Conservation (phyloP, 2,888 invertebrate genomes). For the Linyphia triangularis region DNA sequence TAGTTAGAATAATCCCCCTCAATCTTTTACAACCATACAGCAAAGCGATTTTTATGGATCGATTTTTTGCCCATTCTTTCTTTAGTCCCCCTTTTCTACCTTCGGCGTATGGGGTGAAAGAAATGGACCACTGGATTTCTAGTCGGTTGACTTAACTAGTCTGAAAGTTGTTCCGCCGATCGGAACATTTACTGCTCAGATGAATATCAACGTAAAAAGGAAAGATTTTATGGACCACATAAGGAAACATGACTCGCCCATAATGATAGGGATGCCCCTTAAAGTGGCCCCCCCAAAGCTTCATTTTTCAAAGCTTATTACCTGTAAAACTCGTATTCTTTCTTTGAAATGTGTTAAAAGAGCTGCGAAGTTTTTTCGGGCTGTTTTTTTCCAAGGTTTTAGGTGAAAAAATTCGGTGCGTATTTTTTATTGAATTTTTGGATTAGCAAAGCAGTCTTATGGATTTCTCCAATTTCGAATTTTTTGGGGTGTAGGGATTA, state of each 20-base stretch:
- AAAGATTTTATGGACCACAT: slow-evolving; percentile 62
- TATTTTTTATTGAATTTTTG: slow-evolving; percentile 22
- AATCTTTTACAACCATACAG: slow-evolving; percentile 69
- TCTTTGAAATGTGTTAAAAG: slow-evolving; percentile 59
- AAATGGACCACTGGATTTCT: slow-evolving; percentile 67
- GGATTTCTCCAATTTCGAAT: too few species aligned
- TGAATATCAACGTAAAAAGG: slow-evolving; percentile 53
- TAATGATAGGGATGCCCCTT: slow-evolving; percentile 47
- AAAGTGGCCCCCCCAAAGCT: slow-evolving; percentile 10
- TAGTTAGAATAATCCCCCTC: slow-evolving; percentile 58
- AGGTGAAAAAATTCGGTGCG: slow-evolving; percentile 15
- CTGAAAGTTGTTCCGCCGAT: slow-evolving; percentile 46
- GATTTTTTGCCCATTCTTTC: slow-evolving; percentile 21
- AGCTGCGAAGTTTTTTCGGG: slow-evolving; percentile 29
- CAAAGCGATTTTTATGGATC: slow-evolving; percentile 73
- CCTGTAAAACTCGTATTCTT: slow-evolving; percentile 57
- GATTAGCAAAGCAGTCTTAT: background rate
- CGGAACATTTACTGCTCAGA: slow-evolving; percentile 53
- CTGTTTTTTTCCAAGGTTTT: slow-evolving; percentile 25
- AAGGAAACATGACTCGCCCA: slow-evolving; percentile 62
- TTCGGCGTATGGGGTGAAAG: slow-evolving; percentile 43
- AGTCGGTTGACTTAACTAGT: slow-evolving; percentile 71
- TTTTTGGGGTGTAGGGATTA: too few species aligned
- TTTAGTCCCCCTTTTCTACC: slow-evolving; percentile 19
- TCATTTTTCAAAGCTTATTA: slow-evolving; percentile 69